A percentile compares a stretch with the other conserved stretches of the same genome.
Evolutionary conservation across 2,888 invertebrate species (phyloP).

Genomic region (Macropis europaea): DNA sequence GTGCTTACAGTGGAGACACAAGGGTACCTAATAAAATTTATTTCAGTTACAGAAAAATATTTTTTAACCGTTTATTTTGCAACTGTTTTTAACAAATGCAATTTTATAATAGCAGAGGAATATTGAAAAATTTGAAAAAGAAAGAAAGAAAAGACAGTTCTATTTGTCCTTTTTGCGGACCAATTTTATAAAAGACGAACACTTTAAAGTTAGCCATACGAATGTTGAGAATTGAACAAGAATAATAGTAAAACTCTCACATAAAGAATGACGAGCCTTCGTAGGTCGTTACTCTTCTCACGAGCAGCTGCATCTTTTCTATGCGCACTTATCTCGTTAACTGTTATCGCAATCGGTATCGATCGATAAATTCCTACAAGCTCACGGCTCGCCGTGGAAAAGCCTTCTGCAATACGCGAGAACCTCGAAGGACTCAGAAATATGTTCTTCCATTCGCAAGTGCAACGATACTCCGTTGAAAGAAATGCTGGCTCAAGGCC

Average conservation of each 20-base stretch:
- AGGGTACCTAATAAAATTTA: too few relatives aligned
- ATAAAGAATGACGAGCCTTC: not conserved
- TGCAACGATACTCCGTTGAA: too few relatives aligned
- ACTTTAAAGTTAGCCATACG: not conserved
- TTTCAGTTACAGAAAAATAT: too few relatives aligned
- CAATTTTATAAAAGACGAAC: too few relatives aligned
- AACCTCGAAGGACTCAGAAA: not conserved
- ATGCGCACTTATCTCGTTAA: conserved; percentile 5
- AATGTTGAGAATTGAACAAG: not conserved
- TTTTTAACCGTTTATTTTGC: too few relatives aligned
- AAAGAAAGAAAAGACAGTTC: too few relatives aligned
- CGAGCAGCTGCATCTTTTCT: not conserved
- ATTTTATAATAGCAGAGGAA: too few relatives aligned
- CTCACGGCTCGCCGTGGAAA: not conserved
- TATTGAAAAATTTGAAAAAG: too few relatives aligned
- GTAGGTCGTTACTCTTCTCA: not conserved
- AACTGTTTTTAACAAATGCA: too few relatives aligned
- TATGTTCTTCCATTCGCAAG: conserved; percentile 1
- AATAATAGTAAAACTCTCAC: not conserved
- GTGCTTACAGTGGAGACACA: too few relatives aligned
- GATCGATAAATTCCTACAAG: not conserved
- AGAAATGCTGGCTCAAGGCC: not conserved
- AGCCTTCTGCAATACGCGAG: not conserved
- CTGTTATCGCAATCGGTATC: conserved; percentile 4
- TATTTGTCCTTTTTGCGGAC: too few relatives aligned